Conservation (phyloP, 2,888 invertebrate genomes). For the Caenorhabditis panamensis region DNA sequence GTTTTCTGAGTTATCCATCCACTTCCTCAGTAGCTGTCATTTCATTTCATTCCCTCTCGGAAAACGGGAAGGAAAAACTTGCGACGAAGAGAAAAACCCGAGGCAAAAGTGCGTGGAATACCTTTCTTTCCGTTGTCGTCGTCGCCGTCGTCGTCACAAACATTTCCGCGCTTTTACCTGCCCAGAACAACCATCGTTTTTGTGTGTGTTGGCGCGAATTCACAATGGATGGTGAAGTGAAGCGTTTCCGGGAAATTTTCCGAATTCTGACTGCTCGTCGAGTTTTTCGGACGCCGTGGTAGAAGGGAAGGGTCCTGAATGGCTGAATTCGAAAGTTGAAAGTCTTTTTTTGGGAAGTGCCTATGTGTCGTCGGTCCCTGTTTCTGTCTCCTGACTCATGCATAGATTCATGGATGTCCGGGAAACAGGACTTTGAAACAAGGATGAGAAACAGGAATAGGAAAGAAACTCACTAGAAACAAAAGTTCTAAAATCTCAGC, state of each 20-base stretch:
- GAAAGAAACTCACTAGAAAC: too few species aligned
- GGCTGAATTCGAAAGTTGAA: conserved; percentile 38
- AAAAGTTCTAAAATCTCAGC: too few species aligned
- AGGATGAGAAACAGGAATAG: too few species aligned
- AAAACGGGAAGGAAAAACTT: too few species aligned
- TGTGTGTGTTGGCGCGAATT: conserved; percentile 38
- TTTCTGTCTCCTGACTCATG: conserved; percentile 22
- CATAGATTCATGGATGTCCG: conserved; percentile 8
- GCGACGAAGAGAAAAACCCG: background rate
- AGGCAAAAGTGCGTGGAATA: conserved; percentile 53
- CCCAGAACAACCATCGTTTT: conserved; percentile 38
- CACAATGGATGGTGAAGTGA: conserved; percentile 45
- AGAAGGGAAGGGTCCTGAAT: too few species aligned
- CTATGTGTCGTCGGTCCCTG: background rate
- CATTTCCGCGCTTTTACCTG: conserved; percentile 24
- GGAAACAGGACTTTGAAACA: background rate
- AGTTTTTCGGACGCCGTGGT: conserved; percentile 51
- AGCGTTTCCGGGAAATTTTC: conserved; percentile 53
- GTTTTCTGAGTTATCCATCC: too few species aligned
- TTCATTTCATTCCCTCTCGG: background rate
- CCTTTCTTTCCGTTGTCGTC: conserved; percentile 27
- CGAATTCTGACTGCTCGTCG: conserved; percentile 14
- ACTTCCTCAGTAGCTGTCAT: background rate
- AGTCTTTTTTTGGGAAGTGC: background rate
- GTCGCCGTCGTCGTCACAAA: conserved; percentile 21